Percentiles rank a stretch among this genome's conserved stretches.
Evolutionary conservation across 2,888 invertebrate species (phyloP).

Genomic region (Caenorhabditis sp.): DNA sequence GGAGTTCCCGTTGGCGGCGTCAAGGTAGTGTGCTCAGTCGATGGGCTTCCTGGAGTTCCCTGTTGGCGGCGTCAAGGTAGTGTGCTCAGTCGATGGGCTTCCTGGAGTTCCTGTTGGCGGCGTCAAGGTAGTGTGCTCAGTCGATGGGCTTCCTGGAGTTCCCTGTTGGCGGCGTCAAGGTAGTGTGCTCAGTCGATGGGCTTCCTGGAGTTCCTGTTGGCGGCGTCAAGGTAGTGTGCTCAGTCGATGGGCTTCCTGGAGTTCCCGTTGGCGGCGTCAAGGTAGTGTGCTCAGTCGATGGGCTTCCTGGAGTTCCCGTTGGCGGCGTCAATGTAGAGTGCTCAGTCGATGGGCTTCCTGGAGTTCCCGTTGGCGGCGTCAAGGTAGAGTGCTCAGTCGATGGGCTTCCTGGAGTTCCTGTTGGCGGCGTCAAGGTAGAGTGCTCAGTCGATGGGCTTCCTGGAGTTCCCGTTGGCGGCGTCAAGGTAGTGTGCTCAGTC

Average conservation of each 20-base stretch:
- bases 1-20: not conserved
- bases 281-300: not conserved
- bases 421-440: not conserved
- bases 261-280: not conserved
- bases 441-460: not conserved
- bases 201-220: constrained; percentile 10
- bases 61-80: not conserved
- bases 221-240: not conserved
- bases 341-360: no score
- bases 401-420: not conserved
- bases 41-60: not conserved
- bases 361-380: no score
- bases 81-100: no score
- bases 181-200: not conserved
- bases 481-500: not conserved
- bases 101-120: not conserved
- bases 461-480: constrained; percentile 8
- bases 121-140: no score
- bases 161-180: not conserved
- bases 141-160: not conserved
- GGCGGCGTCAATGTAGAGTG: not conserved
- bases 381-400: no score
- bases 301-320: constrained; percentile 13
- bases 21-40: not conserved
- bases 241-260: not conserved